A percentile compares a stretch with the other conserved stretches of the same genome.
phyloP scores from a whole-genome alignment of 2,888 invertebrate genomes.

The Reticulitermes lucifugus region DNA sequence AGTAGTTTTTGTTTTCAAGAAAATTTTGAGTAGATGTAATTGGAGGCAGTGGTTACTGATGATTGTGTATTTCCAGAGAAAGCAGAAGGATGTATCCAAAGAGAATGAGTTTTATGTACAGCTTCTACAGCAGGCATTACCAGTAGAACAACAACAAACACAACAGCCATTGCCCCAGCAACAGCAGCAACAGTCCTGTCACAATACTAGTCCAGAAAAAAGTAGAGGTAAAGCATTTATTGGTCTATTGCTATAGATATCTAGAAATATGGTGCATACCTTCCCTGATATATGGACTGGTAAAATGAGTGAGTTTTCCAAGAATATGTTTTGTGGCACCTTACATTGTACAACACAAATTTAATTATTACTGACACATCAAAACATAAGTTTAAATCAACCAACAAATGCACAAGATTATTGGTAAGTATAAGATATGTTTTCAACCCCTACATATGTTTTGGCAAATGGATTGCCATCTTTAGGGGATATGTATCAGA shows the following conservation, averaged over 20 bases:
- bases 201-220: constrained; percentile 65
- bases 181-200: constrained; percentile 59
- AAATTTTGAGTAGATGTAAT: background rate
- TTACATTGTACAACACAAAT: too few relatives aligned
- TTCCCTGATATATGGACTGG: too few relatives aligned
- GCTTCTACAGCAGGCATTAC: constrained; percentile 90
- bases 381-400: too few relatives aligned
- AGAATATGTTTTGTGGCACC: too few relatives aligned
- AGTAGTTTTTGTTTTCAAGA: constrained; percentile 5
- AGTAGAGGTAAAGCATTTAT: constrained; percentile 63
- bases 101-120: constrained; percentile 96
- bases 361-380: too few relatives aligned
- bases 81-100: constrained; percentile 92
- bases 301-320: too few relatives aligned
- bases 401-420: too few relatives aligned
- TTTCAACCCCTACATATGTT: too few relatives aligned
- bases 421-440: too few relatives aligned
- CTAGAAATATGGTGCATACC: too few relatives aligned
- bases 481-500: too few relatives aligned
- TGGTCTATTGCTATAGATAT: background rate
- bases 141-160: constrained; percentile 68
- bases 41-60: background rate
- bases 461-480: too few relatives aligned
- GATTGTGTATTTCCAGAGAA: constrained; percentile 70
- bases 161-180: constrained; percentile 58